Base-by-base conservation (phyloP, 2,888 invertebrate genomes). In the Leptogaster cylindrica region DNA sequence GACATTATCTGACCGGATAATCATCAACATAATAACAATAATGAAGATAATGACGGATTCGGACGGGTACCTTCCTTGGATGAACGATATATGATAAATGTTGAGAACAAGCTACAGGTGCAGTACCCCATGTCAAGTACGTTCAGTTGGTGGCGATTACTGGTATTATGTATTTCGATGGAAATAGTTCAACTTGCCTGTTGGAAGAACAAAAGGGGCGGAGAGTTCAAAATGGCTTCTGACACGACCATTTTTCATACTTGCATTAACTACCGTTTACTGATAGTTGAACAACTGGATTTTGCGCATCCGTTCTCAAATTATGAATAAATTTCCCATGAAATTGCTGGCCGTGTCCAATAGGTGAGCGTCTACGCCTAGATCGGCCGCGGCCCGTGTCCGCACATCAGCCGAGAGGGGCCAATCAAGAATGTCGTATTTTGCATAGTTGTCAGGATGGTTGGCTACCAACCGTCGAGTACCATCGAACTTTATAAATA, bases 221-320 rank as follows among this genome's bases (percentile, higher is more conserved):
- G 27, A 50, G 18, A 51, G 5, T 50, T 50, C 51, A 65, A 65
- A 51, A 65, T 65, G 65, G 65, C 50, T 65, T 16, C 65, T 50
- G 39, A 65, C 65, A 51, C 50, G 65, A 65, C 36, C 65, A 65
- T 65, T 65, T 65, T 50, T 65, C 65, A 65, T 65, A 51, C 61
- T 44, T 27, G 44, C 14, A 27, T 61, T 48, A 48, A 48, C 48
- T 48, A 48, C 48, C 27, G 48, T 48, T 48, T 14, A 23, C 41
- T 12, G 5, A 16, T 41, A 16, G 20, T 31, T 44, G 44, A 61
- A 61, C 41, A 20, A 61, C 61, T 44, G 25, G 61, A 61, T 44
- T 61, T 18, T 27, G 39, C 44, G 44, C 41, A 61, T 41, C 61
- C 44, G 41, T 44, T 61, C n/a, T 41, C 14, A 31, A 44, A 61